Conservation (phyloP, 2,888 invertebrate genomes). For the Maniola hyperantus region DNA sequence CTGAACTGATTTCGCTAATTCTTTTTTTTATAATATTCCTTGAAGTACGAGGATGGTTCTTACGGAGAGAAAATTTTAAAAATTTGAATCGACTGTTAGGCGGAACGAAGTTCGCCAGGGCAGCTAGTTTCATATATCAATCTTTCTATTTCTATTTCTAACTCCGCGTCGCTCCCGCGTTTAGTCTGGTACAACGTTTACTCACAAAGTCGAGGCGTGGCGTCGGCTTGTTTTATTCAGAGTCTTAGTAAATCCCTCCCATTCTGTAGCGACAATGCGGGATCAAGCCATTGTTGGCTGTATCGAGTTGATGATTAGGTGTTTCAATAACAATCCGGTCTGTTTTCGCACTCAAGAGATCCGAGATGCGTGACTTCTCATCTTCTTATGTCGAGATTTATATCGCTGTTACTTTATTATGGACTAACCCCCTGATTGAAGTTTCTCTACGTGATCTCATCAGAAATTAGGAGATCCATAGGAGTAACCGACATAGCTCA, state of each 20-base stretch:
- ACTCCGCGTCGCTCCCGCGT: neutral
- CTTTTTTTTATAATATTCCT: too few relatives aligned
- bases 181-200: conserved; percentile 40
- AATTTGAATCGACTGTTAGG: too few relatives aligned
- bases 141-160: neutral
- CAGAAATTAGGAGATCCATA: too few relatives aligned
- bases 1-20: too few relatives aligned
- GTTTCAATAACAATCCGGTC: conserved; percentile 51
- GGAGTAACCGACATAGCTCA: too few relatives aligned
- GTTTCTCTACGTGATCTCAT: too few relatives aligned
- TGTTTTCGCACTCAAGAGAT: conserved; percentile 4
- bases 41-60: too few relatives aligned
- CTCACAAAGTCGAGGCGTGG: conserved; percentile 58
- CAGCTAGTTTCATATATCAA: too few relatives aligned
- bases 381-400: neutral
- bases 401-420: neutral
- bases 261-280: conserved; percentile 72
- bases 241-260: conserved; percentile 68
- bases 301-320: conserved; percentile 72
- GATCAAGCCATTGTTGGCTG: conserved; percentile 68
- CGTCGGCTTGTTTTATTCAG: conserved; percentile 70
- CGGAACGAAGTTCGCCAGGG: too few relatives aligned
- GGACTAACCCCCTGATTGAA: too few relatives aligned
- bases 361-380: conserved; percentile 8
- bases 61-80: too few relatives aligned